A percentile compares a stretch with the other conserved stretches of the same genome.
Evolutionary conservation across 2,797 vertebrate genomes (phyloP).

Genomic region (Phyllotis vaccarum): DNA sequence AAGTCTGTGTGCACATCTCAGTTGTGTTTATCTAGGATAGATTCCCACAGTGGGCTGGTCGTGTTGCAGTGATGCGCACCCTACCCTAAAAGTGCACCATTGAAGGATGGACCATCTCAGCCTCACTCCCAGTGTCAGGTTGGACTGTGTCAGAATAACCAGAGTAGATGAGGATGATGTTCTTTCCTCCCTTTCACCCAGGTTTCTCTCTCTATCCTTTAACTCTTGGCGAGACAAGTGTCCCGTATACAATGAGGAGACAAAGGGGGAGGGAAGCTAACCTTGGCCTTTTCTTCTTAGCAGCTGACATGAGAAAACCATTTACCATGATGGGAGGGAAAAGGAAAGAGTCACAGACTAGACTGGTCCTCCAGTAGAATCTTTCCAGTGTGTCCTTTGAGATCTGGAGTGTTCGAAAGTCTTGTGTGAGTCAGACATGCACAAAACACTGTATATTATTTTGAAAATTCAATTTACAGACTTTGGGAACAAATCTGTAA

Average conservation of each 20-base stretch:
- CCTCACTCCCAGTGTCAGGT: not conserved
- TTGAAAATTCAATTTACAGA: conserved; percentile 37
- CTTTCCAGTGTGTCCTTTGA: not conserved
- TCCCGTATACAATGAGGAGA: not conserved
- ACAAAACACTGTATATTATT: not conserved
- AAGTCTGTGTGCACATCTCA: not conserved
- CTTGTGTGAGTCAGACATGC: not conserved
- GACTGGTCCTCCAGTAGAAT: not conserved
- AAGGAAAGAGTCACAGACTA: not conserved
- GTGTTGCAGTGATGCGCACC: not conserved
- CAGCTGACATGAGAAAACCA: not conserved
- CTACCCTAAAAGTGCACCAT: not conserved
- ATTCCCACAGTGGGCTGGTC: not conserved
- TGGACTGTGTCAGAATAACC: not conserved
- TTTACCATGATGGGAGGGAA: not conserved
- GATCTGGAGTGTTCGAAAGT: not conserved
- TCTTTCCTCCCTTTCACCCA: not conserved
- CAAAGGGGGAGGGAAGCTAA: not conserved
- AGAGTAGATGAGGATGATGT: not conserved
- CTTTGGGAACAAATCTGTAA: not conserved
- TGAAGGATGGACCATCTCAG: not conserved
- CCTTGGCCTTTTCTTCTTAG: conserved; percentile 13
- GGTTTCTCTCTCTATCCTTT: not conserved
- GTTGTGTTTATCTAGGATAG: not conserved
- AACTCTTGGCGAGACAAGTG: not conserved